Percentiles rank a stretch among this genome's conserved stretches.
Conservation (phyloP, 2,888 invertebrate species). For the Gymnocheta viridis region DNA sequence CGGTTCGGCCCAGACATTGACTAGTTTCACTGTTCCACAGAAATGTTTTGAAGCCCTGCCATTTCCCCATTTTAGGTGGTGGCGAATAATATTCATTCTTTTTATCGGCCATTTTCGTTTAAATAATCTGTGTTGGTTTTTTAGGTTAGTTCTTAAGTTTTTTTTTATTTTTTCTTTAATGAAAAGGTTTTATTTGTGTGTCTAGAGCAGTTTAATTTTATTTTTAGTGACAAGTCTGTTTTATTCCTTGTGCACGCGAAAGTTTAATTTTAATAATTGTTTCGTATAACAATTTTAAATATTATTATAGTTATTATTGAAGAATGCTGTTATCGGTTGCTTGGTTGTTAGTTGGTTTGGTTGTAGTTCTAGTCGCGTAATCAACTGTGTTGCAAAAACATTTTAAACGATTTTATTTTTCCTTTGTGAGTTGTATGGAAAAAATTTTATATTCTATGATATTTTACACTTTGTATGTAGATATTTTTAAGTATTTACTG, state of each 20-base stretch:
- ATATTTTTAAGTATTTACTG: conserved; percentile 38
- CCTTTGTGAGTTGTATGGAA: conserved; percentile 23
- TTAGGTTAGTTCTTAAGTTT: conserved; percentile 40
- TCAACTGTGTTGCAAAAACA: conserved; percentile 79
- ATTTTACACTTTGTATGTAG: conserved; percentile 41
- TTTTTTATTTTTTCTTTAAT: conserved; percentile 46
- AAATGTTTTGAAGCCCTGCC: conserved; percentile 93
- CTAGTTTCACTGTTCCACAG: conserved; percentile 96
- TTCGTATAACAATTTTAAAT: conserved; percentile 70
- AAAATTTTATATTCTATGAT: conserved; percentile 37
- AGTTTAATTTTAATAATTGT: conserved; percentile 65
- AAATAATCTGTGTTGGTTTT: conserved; percentile 57
- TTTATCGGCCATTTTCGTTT: conserved; percentile 88
- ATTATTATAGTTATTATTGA: conserved; percentile 64
- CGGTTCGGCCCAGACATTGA: conserved; percentile 95
- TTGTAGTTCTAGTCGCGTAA: conserved; percentile 73
- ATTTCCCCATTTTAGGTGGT: conserved; percentile 91
- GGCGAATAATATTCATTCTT: conserved; percentile 91
- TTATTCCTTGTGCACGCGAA: conserved; percentile 10
- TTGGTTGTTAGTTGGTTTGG: conserved; percentile 50
- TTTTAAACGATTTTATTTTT: conserved; percentile 72
- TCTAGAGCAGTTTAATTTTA: conserved; percentile 34
- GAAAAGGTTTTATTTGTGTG: conserved; percentile 33
- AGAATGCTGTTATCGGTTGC: conserved; percentile 57
- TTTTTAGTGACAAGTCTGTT: conserved; percentile 22